These are phyloP conservation scores for Callorhinus ursinus DNA, from an alignment of 2,113 vertebrate species.

Conservation along the genomic window DNA sequence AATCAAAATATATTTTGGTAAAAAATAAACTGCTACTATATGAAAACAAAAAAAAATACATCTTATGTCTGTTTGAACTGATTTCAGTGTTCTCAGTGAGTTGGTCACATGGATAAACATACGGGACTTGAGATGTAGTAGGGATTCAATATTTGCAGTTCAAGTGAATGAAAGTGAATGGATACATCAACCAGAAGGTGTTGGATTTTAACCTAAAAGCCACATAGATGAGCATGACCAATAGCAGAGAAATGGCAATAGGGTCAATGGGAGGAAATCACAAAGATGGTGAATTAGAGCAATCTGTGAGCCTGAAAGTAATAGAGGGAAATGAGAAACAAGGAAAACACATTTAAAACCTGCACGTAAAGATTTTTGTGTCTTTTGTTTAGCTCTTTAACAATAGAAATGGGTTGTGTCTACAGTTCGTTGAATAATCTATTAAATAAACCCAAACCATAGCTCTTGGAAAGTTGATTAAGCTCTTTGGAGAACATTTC, in stretches of 20 bases:
- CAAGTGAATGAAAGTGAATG: background rate
- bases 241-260: background rate
- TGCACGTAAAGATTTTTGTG: background rate
- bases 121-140: background rate
- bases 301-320: background rate
- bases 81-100: slow-evolving; percentile 16
- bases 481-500: background rate
- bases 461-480: slow-evolving; percentile 31
- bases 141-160: background rate
- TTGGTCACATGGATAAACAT: background rate
- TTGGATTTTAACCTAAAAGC: slow-evolving; percentile 37
- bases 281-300: background rate
- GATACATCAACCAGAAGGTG: background rate
- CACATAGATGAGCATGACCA: background rate
- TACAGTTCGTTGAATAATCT: slow-evolving; percentile 55
- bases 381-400: slow-evolving; percentile 21
- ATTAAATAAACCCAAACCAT: background rate
- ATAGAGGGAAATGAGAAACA: slow-evolving; percentile 42
- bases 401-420: slow-evolving; percentile 12
- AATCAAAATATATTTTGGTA: background rate
- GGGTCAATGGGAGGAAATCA: background rate
- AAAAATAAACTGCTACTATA: background rate
- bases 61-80: background rate
- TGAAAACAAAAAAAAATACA: background rate
- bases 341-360: background rate